Percentiles rank a stretch among this genome's conserved stretches.
Conservation (phyloP, 2,113 vertebrate genomes). For the Entosphenus tridentatus region DNA sequence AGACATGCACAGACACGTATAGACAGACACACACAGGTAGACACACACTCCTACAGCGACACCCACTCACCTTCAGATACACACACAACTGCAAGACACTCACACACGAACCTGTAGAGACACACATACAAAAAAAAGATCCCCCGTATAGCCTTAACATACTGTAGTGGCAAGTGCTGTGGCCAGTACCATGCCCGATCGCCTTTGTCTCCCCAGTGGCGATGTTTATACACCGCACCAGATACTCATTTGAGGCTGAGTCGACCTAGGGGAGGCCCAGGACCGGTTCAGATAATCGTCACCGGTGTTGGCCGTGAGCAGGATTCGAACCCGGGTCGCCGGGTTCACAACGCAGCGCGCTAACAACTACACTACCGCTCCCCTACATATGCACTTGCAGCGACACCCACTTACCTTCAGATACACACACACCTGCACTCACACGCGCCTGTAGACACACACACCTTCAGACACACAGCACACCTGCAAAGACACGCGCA, state of each 20-base stretch:
- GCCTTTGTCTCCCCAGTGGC: too few species aligned
- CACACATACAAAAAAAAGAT: neutral
- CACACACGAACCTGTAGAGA: neutral
- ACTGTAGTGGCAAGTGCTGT: too few species aligned
- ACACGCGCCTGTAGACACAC: neutral
- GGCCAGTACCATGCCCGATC: too few species aligned
- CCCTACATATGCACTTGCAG: neutral
- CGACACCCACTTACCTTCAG: neutral
- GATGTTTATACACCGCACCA: too few species aligned
- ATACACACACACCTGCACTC: neutral
- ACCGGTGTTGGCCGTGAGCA: too few species aligned
- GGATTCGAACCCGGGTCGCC: too few species aligned
- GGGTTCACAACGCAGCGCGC: too few species aligned
- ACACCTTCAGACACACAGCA: neutral
- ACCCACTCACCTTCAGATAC: neutral
- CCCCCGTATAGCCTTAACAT: too few species aligned
- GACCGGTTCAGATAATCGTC: too few species aligned
- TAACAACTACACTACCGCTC: too few species aligned
- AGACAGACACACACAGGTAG: neutral
- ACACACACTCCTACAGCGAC: neutral
- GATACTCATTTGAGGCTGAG: too few species aligned
- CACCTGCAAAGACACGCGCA: neutral
- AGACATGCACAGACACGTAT: neutral
- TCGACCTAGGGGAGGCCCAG: too few species aligned
- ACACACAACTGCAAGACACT: neutral